Evolutionary conservation across 2,888 invertebrate genomes (phyloP), one percentile per base, ranked within the genome.

Genomic region (Polietes domitor): DNA sequence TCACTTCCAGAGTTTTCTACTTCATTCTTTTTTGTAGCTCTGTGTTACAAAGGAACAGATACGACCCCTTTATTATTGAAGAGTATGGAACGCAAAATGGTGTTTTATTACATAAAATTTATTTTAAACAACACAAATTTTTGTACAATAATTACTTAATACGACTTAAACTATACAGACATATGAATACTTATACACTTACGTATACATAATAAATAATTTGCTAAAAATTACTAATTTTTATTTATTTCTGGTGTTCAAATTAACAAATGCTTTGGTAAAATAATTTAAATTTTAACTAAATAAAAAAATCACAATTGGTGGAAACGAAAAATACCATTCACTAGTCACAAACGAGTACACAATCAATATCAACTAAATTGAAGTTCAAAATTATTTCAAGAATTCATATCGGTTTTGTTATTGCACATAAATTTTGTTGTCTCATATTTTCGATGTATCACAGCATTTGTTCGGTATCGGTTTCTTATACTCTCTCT

Each of bases 161-260:
- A 43, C 5, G 43, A 24, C 12, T 43, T 43, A 68, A 32, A 24
- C 7, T 72, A 75, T 75, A 24, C 10, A 65, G 72, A 78, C 58
- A 72, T 32, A 68, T 28, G 12, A 37, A 63, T 17, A n/a, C 55
- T 71, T 41, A 76, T 5, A 47, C 63, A 75, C 21, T 55, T 28
- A 61, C 58, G 32, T 53, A 28, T 71, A 78, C 43, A 7, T 9
- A 21, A 58, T 4, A 83, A 80, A 70, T 70, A 76, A 61, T 83
- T 79, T 28, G 65, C 83, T 83, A 86, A 83, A 82, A 74, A 83
- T 85, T 77, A 80, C 82, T 85, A 82, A 28, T 61, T 61, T 53
- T 80, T 47, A 41, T 65, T 82, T 80, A 26, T 12, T 17, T 63
- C 19, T 63, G 41, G 77, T 73, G 78, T 78, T 55, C 53, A 74